phyloP scores from a whole-genome alignment of 2,888 invertebrate genomes.

The Temnothorax unifasciatus region DNA sequence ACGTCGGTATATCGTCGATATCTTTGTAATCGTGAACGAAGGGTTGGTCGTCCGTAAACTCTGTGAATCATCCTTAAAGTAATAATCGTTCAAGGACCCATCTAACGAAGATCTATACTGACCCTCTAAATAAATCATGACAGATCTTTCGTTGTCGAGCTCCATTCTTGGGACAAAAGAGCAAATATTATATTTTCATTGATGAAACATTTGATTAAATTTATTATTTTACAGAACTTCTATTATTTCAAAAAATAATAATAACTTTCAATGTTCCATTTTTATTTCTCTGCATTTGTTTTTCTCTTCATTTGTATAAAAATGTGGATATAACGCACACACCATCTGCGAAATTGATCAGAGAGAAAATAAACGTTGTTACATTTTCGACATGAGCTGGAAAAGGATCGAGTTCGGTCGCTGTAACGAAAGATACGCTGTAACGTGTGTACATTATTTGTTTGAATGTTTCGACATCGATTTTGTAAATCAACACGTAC shows the following conservation, averaged over 20 bases:
- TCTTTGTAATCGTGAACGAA: constrained; percentile 63
- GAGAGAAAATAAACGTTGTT: constrained; percentile 4
- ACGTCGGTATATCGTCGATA: constrained; percentile 46
- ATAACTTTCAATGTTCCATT: not conserved
- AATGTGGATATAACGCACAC: not conserved
- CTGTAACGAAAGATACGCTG: too few relatives aligned
- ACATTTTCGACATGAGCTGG: not conserved
- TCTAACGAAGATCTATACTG: constrained; percentile 33
- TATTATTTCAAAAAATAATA: not conserved
- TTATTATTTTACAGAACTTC: not conserved
- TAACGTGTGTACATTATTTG: not conserved
- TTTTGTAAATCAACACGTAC: constrained; percentile 1
- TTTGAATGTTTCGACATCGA: not conserved
- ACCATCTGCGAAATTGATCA: constrained; percentile 9
- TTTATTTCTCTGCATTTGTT: not conserved
- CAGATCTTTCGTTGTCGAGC: constrained; percentile 16
- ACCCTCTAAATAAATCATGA: constrained; percentile 58
- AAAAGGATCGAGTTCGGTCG: constrained; percentile 1
- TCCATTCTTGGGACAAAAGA: not conserved
- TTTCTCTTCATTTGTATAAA: not conserved
- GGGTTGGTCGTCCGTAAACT: constrained; percentile 59
- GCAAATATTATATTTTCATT: not conserved
- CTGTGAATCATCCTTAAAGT: constrained; percentile 70
- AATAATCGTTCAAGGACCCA: constrained; percentile 55
- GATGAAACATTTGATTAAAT: not conserved